These are phyloP conservation scores for Lithobates sylvaticus DNA, from an alignment of 2,797 vertebrate genomes.

Conservation along the genomic window DNA sequence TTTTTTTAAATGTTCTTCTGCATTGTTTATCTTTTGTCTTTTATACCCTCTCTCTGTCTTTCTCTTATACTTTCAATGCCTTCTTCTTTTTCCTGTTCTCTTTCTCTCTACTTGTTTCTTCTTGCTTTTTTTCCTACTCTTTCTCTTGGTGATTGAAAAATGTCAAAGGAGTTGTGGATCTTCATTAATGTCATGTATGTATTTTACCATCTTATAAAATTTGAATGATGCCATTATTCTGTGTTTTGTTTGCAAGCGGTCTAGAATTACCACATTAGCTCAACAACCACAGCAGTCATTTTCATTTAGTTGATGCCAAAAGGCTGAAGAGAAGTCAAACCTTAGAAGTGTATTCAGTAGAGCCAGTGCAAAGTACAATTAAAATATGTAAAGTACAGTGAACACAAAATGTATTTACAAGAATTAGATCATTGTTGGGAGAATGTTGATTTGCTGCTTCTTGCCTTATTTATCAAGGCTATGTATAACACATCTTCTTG, in stretches of 20 bases:
- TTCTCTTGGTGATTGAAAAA: background rate
- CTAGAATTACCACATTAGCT: background rate
- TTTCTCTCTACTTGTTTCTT: background rate
- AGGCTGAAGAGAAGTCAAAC: no score
- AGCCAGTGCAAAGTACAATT: no score
- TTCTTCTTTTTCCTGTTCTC: background rate
- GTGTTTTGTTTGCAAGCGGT: background rate
- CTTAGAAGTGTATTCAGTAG: background rate
- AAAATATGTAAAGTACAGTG: no score
- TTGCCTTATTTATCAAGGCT: background rate
- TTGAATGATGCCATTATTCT: conserved; percentile 2
- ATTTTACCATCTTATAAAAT: conserved; percentile 8
- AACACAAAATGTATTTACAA: background rate
- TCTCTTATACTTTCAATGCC: no score
- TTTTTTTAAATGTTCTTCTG: no score
- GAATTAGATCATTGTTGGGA: background rate
- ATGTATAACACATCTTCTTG: no score
- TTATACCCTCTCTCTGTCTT: background rate
- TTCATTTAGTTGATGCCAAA: background rate
- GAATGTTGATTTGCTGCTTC: background rate
- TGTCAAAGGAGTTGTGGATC: background rate
- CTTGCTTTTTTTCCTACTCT: background rate
- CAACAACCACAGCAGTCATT: background rate
- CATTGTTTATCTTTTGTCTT: no score
- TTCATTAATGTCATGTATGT: background rate